These are phyloP conservation scores for Goniozus legneri DNA, from an alignment of 1,140 invertebrate species.

Conservation along the genomic window DNA sequence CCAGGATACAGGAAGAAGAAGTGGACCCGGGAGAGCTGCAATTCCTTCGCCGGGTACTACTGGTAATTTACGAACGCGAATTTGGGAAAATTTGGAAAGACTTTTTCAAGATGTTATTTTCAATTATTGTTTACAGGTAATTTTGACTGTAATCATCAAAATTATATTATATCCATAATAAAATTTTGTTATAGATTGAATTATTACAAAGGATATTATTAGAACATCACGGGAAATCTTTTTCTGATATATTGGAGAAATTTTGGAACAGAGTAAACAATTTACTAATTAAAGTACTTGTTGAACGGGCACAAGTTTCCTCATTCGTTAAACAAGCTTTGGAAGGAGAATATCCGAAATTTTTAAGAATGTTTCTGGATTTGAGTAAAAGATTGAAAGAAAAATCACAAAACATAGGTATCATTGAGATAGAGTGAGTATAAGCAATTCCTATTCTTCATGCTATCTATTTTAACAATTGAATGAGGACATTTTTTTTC, in stretches of 20 bases:
- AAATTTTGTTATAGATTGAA: constrained; percentile 36
- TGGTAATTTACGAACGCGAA: constrained; percentile 66
- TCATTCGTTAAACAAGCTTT: constrained; percentile 79
- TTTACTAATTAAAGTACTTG: constrained; percentile 55
- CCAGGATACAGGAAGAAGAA: constrained; percentile 42
- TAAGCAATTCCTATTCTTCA: too few relatives aligned
- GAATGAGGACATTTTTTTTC: constrained; percentile 15
- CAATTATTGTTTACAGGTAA: constrained; percentile 65
- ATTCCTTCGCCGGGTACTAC: constrained; percentile 65
- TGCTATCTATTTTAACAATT: too few relatives aligned
- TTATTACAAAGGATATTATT: constrained; percentile 42
- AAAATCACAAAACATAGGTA: constrained; percentile 38
- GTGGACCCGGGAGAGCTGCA: constrained; percentile 66
- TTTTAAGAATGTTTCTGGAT: constrained; percentile 68
- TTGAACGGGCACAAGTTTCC: constrained; percentile 59
- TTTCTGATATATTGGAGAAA: constrained; percentile 51
- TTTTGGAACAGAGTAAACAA: constrained; percentile 59
- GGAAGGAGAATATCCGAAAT: constrained; percentile 85
- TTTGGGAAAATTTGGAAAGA: constrained; percentile 79
- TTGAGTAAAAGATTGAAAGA: constrained; percentile 61
- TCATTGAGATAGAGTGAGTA: constrained; percentile 40
- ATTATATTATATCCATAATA: not conserved
- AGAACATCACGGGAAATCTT: constrained; percentile 43
- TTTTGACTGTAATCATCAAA: constrained; percentile 21
- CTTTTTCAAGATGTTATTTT: constrained; percentile 70